Conservation (phyloP, 2,113 vertebrate species). For the Polypterus senegalus region DNA sequence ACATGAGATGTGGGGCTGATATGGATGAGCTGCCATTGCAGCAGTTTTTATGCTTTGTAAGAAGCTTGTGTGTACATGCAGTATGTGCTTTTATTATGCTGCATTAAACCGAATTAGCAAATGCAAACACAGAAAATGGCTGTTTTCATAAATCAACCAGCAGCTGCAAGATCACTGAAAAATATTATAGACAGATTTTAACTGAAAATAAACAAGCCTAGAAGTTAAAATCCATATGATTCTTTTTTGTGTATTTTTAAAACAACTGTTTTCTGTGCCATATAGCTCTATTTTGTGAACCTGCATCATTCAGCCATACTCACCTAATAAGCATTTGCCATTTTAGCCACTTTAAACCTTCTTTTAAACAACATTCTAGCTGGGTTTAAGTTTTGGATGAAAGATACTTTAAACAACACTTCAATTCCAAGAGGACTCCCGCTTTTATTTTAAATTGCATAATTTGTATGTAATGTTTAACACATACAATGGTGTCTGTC, state of each 20-base stretch:
- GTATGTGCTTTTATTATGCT: slow-evolving; percentile 44
- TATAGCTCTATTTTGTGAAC: too few relatives aligned
- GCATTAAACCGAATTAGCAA: slow-evolving; percentile 58
- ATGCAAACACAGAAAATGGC: slow-evolving; percentile 47
- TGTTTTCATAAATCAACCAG: slow-evolving; percentile 38
- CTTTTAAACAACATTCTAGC: too few relatives aligned
- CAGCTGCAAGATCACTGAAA: slow-evolving; percentile 29
- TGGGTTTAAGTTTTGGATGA: too few relatives aligned
- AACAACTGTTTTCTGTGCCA: neutral
- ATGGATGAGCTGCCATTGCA: slow-evolving; percentile 29
- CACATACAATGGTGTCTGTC: too few relatives aligned
- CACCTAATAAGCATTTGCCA: too few relatives aligned
- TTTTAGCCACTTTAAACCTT: too few relatives aligned
- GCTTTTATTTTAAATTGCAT: too few relatives aligned
- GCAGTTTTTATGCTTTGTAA: slow-evolving; percentile 33
- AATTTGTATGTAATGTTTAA: too few relatives aligned
- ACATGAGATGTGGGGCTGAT: slow-evolving; percentile 26
- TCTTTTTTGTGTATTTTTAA: slow-evolving; percentile 4
- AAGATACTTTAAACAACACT: too few relatives aligned
- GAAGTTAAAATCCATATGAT: slow-evolving; percentile 5
- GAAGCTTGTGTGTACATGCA: slow-evolving; percentile 37
- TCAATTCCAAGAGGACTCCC: too few relatives aligned
- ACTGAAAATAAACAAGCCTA: slow-evolving; percentile 18
- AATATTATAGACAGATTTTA: slow-evolving; percentile 25
- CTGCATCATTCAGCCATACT: too few relatives aligned